phyloP scores from a whole-genome alignment of 2,113 vertebrate species.

The Actenoides hombroni region DNA sequence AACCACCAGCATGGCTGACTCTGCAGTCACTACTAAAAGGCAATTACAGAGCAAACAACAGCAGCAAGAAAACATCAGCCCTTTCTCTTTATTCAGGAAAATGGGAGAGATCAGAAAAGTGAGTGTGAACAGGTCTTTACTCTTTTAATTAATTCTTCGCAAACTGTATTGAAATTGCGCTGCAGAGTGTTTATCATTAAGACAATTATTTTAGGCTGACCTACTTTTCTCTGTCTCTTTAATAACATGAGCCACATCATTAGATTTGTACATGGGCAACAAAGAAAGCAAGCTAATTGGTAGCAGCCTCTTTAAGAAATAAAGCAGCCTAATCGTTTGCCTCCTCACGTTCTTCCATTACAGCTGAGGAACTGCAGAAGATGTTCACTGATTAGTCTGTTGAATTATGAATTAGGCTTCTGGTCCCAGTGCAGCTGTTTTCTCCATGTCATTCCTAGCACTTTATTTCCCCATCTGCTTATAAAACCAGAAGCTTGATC shows the following conservation, averaged over 20 bases:
- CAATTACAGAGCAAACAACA: background rate
- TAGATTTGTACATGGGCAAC: slow-evolving; percentile 22
- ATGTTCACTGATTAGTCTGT: slow-evolving; percentile 82
- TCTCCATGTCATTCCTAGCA: slow-evolving; percentile 75
- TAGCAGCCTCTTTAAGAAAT: slow-evolving; percentile 53
- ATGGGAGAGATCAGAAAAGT: background rate
- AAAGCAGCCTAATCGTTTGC: slow-evolving; percentile 70
- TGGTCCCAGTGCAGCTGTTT: slow-evolving; percentile 81
- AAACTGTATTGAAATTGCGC: background rate
- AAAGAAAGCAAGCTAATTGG: slow-evolving; percentile 55
- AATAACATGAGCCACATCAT: slow-evolving; percentile 30
- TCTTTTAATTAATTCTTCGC: slow-evolving; percentile 21
- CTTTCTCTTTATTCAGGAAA: background rate
- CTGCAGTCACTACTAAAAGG: background rate
- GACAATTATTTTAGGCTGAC: slow-evolving; percentile 62
- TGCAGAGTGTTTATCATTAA: slow-evolving; percentile 37
- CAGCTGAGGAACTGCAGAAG: slow-evolving; percentile 68
- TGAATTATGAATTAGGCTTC: slow-evolving; percentile 83
- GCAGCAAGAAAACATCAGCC: background rate
- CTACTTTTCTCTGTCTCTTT: slow-evolving; percentile 58
- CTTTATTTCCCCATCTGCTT: slow-evolving; percentile 83
- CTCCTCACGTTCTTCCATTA: slow-evolving; percentile 77
- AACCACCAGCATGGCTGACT: background rate
- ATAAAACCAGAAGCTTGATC: slow-evolving; percentile 78
- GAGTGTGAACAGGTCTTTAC: background rate